phyloP scores from a whole-genome alignment of 2,113 vertebrate genomes.

The Meleagris gallopavo region DNA sequence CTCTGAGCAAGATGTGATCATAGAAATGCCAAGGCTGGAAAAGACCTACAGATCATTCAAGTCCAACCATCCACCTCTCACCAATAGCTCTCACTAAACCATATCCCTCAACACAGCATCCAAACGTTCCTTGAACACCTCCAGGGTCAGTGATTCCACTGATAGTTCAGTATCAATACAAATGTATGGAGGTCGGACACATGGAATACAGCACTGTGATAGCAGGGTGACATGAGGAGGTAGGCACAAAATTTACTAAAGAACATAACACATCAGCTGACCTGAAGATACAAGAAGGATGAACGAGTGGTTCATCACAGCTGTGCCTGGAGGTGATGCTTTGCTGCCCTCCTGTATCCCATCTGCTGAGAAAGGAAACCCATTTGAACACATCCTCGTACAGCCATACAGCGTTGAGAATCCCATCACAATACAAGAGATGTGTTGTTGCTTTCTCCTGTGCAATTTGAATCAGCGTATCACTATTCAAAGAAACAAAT shows the following conservation, averaged over 20 bases:
- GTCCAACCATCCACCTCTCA: too few species aligned
- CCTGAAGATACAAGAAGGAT: not conserved
- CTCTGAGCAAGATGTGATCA: not conserved
- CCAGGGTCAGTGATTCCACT: not conserved
- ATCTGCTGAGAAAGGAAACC: not conserved
- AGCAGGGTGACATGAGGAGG: not conserved
- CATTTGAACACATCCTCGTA: too few species aligned
- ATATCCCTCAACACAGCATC: too few species aligned
- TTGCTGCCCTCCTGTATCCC: not conserved
- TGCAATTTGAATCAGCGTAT: not conserved
- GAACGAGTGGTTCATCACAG: not conserved
- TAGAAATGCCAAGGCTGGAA: too few species aligned
- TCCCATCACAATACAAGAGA: rapidly evolving
- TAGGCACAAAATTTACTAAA: not conserved
- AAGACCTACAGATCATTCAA: too few species aligned
- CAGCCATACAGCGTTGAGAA: too few species aligned
- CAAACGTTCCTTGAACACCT: too few species aligned
- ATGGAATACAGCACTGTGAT: rapidly evolving
- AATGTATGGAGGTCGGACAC: not conserved
- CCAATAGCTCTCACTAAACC: too few species aligned
- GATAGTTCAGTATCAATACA: not conserved
- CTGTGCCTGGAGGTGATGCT: not conserved
- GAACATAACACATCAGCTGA: not conserved
- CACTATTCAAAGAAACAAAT: not conserved
- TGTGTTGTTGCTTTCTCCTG: not conserved